These are phyloP conservation scores for Aradophagus sp. DNA, from an alignment of 1,140 invertebrate genomes.

Conservation along the genomic window DNA sequence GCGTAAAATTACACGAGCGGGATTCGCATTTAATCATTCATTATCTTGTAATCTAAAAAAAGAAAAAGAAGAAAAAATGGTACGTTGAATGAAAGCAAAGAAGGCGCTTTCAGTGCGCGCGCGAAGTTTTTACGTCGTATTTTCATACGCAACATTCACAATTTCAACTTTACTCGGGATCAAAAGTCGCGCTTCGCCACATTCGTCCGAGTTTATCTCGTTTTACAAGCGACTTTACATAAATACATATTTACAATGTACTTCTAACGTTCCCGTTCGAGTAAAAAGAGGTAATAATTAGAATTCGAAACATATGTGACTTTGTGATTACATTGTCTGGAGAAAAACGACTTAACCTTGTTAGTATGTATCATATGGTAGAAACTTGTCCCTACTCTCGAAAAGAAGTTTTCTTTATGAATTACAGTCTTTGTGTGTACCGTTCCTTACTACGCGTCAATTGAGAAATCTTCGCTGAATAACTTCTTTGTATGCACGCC, in stretches of 20 bases:
- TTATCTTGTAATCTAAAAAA: no score
- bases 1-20: no score
- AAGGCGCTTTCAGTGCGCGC: no score
- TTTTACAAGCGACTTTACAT: no score
- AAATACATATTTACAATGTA: conserved; percentile 14
- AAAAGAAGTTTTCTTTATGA: conserved; percentile 22
- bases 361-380: conserved; percentile 18
- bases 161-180: no score
- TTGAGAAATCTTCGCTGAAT: conserved; percentile 25
- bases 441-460: conserved; percentile 12
- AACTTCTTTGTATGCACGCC: conserved; percentile 17
- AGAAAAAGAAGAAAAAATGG: no score
- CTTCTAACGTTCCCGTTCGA: conserved; percentile 6
- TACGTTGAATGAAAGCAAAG: no score
- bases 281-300: conserved; percentile 34
- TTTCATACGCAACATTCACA: no score
- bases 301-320: conserved; percentile 32
- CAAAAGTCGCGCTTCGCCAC: no score
- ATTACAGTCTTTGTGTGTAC: conserved; percentile 21
- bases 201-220: no score
- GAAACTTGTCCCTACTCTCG: conserved; percentile 13
- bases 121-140: no score
- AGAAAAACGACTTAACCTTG: conserved; percentile 30
- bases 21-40: no score
- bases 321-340: conserved; percentile 14